Base-by-base conservation (phyloP, 2,888 invertebrate genomes). In the Griposia aprilina region DNA sequence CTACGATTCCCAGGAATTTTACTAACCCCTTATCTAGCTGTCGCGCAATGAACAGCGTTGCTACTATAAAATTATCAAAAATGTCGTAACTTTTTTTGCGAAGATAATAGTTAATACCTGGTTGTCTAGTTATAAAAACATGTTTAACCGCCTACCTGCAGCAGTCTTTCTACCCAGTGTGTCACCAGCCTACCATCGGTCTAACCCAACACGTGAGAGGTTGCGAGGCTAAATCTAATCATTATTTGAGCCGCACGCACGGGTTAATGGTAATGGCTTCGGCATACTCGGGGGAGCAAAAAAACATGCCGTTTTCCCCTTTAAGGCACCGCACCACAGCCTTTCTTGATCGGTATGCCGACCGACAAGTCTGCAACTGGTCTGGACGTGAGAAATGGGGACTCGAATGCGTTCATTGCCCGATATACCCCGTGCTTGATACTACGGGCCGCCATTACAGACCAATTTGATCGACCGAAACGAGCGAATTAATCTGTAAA, bases 261-360 rank as follows among this genome's bases (percentile, higher is more conserved):
- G 83, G 87, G 88, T 90, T 92, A 92, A 94, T 87, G 88, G 86
- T 89, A 87, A 89, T 88, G 90, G 91, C 89, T 88, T 87, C 93
- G 89, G 88, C 92, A 93, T 93, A 91, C 93, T 92, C 91, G 87
- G 87, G 90, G 87, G 88, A 89, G 90, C 90, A 91, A 94, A 95
- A 96, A 95, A 93, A 91, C 90, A 93, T 90, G 94, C 92, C 91
- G 93, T 94, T 93, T 93, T 93, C 91, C 93, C 94, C 93, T 94
- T 94, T 94, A 95, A 92, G 94, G 95, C 91, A 92, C 94, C 94
- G 95, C 91, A 88, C 93, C 93, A 92, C 92, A 92, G 94, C 94
- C 94, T 95, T 96, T 95, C 94, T 93, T 95, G 94, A 93, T 93
- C 92, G 96, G 96, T 91, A 96, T 96, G 95, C 91, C 90, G 93